Conservation (phyloP, 2,113 vertebrate genomes). For the Marcusenius ussheri region DNA sequence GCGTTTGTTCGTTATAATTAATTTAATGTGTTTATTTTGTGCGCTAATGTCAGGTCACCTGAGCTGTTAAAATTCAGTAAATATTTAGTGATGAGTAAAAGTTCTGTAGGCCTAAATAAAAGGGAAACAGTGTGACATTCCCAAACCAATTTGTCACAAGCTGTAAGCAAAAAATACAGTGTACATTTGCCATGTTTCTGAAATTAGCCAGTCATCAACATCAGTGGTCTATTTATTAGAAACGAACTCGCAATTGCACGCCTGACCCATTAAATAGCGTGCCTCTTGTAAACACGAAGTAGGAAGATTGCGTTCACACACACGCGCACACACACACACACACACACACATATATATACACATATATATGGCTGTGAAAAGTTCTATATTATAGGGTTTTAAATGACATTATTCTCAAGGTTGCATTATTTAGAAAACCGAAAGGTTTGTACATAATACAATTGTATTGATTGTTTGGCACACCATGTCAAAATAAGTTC, state of each 20-base stretch:
- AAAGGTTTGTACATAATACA: neutral
- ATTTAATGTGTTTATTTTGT: neutral
- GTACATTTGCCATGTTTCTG: neutral
- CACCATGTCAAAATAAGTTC: neutral
- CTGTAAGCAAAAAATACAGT: neutral
- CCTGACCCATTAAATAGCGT: neutral
- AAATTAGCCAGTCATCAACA: neutral
- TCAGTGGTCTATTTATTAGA: neutral
- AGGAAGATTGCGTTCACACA: neutral
- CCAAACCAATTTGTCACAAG: neutral
- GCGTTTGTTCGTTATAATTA: neutral
- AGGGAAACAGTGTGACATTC: neutral
- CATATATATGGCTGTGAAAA: neutral
- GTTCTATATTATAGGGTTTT: neutral
- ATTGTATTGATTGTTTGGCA: neutral
- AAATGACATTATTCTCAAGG: neutral
- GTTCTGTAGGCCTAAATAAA: neutral
- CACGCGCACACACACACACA: no score
- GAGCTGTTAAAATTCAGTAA: neutral
- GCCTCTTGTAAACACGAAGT: neutral
- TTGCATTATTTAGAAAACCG: neutral
- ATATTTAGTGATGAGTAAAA: neutral
- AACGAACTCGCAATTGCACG: neutral
- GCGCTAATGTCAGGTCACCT: neutral
- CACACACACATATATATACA: no score